A percentile compares a stretch with the other conserved stretches of the same genome.
Conservation (phyloP, 2,888 invertebrate species). For the Acanthococcus lagerstroemiae region DNA sequence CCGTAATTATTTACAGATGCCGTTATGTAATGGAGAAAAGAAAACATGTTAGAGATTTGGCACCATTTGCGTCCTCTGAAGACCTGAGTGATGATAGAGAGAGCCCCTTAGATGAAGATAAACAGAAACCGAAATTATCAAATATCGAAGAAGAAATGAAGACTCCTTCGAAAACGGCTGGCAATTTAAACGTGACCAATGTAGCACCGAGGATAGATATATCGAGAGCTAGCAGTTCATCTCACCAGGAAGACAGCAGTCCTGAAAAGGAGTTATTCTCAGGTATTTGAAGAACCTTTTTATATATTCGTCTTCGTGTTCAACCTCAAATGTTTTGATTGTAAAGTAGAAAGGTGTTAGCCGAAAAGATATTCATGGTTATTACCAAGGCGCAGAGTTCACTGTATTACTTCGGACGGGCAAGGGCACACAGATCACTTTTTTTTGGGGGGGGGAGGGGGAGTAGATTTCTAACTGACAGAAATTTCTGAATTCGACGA, state of each 20-base stretch:
- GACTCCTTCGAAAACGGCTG: slow-evolving; percentile 36
- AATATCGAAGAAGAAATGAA: slow-evolving; percentile 44
- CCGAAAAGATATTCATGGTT: too few species aligned
- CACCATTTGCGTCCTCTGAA: slow-evolving; percentile 89
- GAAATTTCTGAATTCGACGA: too few species aligned
- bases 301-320: too few species aligned
- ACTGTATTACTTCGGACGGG: too few species aligned
- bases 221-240: slow-evolving; percentile 78
- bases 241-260: slow-evolving; percentile 72
- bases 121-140: slow-evolving; percentile 40
- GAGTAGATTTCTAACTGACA: too few species aligned
- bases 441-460: too few species aligned
- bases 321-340: too few species aligned
- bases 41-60: slow-evolving; percentile 47
- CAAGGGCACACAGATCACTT: too few species aligned
- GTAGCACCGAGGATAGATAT: slow-evolving; percentile 74
- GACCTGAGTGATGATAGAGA: slow-evolving; percentile 72
- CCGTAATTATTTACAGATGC: too few species aligned
- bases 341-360: too few species aligned
- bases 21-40: slow-evolving; percentile 54
- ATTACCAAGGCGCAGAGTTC: too few species aligned
- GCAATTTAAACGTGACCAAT: slow-evolving; percentile 52
- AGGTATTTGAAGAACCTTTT: too few species aligned
- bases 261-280: slow-evolving; percentile 73
- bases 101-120: slow-evolving; percentile 43